Percentiles rank a stretch among this genome's conserved stretches.
These are phyloP conservation scores for Aspidoscelis tigris DNA, from an alignment of 2,113 vertebrate species.

Conservation along the genomic window DNA sequence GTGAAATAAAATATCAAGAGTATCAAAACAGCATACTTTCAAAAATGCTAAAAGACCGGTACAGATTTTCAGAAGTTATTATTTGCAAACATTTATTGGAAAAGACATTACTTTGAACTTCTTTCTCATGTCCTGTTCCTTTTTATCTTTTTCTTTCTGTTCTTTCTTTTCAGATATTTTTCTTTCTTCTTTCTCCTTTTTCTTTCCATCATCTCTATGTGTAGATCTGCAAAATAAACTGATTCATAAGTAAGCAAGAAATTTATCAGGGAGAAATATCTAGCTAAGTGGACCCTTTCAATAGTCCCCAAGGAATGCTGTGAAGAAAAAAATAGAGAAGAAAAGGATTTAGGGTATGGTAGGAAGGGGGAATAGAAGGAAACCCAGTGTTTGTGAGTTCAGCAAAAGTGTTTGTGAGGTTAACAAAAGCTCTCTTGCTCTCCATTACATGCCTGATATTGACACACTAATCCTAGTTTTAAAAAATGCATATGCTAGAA, in stretches of 20 bases:
- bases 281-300: background rate
- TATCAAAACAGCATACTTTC: background rate
- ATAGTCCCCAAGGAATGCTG: background rate
- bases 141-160: conserved; percentile 91
- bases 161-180: conserved; percentile 85
- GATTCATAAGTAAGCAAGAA: no score
- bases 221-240: conserved; percentile 66
- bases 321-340: no score
- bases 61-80: background rate
- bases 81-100: background rate
- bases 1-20: background rate
- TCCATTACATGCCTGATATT: no score
- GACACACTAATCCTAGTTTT: no score
- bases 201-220: conserved; percentile 77
- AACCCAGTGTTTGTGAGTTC: background rate
- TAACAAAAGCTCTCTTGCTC: no score
- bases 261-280: background rate
- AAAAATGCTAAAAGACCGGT: conserved; percentile 20
- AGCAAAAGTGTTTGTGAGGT: no score
- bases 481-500: no score
- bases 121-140: conserved; percentile 89
- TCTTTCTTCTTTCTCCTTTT: conserved; percentile 83
- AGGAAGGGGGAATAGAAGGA: background rate
- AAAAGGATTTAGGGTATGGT: no score
- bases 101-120: conserved; percentile 89